These are phyloP conservation scores for Coelinius sp. DNA, from an alignment of 2,888 invertebrate genomes.

Conservation along the genomic window DNA sequence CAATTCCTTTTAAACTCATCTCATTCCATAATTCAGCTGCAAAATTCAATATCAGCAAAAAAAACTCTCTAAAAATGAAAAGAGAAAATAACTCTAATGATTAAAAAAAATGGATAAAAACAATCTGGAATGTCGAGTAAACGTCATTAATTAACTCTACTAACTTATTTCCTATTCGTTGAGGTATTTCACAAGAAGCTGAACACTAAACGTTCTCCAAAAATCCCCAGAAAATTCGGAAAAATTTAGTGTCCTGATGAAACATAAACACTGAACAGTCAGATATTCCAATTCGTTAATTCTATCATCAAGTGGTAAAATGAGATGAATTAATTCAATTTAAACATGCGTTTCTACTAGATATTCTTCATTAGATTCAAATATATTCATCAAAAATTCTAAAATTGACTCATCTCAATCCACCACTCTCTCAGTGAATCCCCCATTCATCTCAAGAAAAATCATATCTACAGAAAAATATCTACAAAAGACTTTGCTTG, in stretches of 20 bases:
- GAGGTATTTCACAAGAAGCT: slow-evolving; percentile 9
- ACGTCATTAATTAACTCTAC: background rate
- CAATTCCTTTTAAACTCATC: background rate
- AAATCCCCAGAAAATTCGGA: background rate
- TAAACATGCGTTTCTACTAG: too few species aligned
- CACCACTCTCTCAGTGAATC: too few species aligned
- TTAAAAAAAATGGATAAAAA: background rate
- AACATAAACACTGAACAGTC: too few species aligned
- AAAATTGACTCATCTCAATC: background rate
- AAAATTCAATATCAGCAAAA: slow-evolving; percentile 3
- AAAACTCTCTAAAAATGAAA: background rate
- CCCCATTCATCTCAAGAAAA: background rate
- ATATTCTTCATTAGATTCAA: too few species aligned
- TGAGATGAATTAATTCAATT: too few species aligned
- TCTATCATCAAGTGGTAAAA: too few species aligned
- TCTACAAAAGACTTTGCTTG: too few species aligned
- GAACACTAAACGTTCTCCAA: background rate
- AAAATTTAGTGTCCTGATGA: background rate
- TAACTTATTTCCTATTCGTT: slow-evolving; percentile 15
- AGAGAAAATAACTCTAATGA: background rate
- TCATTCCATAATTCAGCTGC: background rate
- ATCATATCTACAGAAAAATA: too few species aligned
- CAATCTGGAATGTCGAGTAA: slow-evolving; percentile 11
- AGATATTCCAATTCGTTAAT: too few species aligned
- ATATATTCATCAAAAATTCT: too few species aligned